These are phyloP conservation scores for Aphelenchoides fujianensis DNA, from an alignment of 1,140 invertebrate genomes.

Conservation along the genomic window DNA sequence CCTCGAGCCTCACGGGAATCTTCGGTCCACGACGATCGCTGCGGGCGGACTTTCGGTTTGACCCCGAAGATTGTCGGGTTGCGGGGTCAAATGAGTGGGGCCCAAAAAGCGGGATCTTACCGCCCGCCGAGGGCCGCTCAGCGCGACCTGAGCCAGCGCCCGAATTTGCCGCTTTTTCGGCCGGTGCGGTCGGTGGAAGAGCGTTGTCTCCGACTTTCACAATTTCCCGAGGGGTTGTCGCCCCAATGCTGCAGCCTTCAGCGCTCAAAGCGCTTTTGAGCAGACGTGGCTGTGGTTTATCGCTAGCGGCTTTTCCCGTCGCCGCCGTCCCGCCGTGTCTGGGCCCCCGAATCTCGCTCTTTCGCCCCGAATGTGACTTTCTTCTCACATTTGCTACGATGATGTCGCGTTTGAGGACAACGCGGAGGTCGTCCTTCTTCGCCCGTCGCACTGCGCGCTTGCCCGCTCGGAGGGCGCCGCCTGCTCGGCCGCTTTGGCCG, in stretches of 20 bases:
- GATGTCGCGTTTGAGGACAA: slow-evolving; percentile 2
- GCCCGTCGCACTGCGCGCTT: background rate
- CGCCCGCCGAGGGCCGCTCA: too few relatives aligned
- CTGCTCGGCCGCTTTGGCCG: too few relatives aligned
- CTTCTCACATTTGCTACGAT: slow-evolving; percentile 5
- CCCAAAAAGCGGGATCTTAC: too few relatives aligned
- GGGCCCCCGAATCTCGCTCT: background rate
- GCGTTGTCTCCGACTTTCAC: background rate
- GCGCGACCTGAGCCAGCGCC: background rate
- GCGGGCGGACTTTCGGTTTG: too few relatives aligned
- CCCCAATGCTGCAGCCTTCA: background rate
- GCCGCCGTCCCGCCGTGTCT: background rate
- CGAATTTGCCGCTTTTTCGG: background rate
- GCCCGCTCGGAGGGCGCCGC: too few relatives aligned
- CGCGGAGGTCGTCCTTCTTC: background rate
- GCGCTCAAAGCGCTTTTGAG: slow-evolving; percentile 1
- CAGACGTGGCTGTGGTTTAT: background rate
- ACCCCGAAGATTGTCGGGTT: too few relatives aligned
- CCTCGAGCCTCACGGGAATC: background rate
- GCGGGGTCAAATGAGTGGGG: too few relatives aligned
- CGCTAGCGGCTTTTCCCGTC: slow-evolving; percentile 2
- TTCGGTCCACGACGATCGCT: background rate
- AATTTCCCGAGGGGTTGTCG: too few relatives aligned
- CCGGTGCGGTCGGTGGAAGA: background rate
- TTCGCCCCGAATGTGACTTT: slow-evolving; percentile 1